Base-by-base conservation (phyloP, 2,113 vertebrate genomes). In the Cynoglossus semilaevis region DNA sequence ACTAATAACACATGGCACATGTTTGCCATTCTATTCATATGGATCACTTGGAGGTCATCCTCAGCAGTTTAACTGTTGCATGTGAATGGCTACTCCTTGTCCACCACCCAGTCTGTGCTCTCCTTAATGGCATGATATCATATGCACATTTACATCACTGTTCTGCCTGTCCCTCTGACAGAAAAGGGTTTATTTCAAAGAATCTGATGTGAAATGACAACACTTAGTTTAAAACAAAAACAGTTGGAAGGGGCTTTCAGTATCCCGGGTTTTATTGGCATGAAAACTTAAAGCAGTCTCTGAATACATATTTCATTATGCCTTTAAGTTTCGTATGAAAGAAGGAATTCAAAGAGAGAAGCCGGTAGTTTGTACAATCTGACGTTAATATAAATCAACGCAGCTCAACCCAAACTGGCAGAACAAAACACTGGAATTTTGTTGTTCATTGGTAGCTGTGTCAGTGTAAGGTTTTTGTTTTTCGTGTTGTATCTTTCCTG, bases 81-180 rank as follows among this genome's bases (percentile, higher is more conserved):
- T 29, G 22, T 29, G 22, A 29, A 29, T 29, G 22, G 22, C 22
- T 6, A 6, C 3, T 29, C 22, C 22, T 4, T 29, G 22, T 29
- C 22, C 22, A 29, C n/a, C n/a, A 29, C 22, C 22, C 22, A 29
- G 2, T 29, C 22, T 29, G 22, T 29, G 22, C 6, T 29, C 22
- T 29, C 6, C 22, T 29, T 29, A 72, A 72, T 67, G 63, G 72
- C 72, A 67, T 54, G 46, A 77, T 51, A 61, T 76, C 84, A 64
- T 47, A 62, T 59, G 61, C 61, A 52, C 74, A 83, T 80, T 11
- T 77, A 84, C 77, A 82, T 83, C 83, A 84, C 77, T 79, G 77
- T 84, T 65, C 73, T 66, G n/a, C 58, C 81, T 70, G 74, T 65
- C 74, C 53, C 51, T 82, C 76, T 62, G 48, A 70, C 60, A 66